Evolutionary conservation across 2,113 vertebrate genomes (phyloP).

Genomic region (Gallinago undulata): DNA sequence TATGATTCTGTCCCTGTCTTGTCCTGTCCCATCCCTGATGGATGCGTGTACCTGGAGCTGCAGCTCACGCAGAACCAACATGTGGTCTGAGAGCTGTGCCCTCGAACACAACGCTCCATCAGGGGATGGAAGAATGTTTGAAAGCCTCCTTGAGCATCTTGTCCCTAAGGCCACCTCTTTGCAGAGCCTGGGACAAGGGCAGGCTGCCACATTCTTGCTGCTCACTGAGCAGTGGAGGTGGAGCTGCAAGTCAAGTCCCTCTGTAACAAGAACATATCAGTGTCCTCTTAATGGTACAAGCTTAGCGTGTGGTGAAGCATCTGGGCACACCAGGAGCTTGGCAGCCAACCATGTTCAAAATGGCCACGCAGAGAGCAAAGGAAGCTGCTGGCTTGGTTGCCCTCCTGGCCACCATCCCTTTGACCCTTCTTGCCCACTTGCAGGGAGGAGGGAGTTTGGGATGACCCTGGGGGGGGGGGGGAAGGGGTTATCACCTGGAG

Average conservation of each 20-base stretch:
- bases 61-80: fast-evolving
- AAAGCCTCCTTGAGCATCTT: background rate
- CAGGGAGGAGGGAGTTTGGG: background rate
- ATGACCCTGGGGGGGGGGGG: background rate
- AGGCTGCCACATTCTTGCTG: background rate
- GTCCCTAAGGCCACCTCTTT: background rate
- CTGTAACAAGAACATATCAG: fast-evolving
- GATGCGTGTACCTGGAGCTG: background rate
- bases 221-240: fast-evolving
- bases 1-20: too few relatives aligned
- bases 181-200: background rate
- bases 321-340: background rate
- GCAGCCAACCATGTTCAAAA: background rate
- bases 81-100: fast-evolving
- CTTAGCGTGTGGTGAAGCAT: background rate
- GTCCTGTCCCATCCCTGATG: background rate
- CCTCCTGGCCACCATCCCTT: background rate
- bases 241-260: background rate
- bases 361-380: background rate
- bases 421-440: background rate
- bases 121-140: background rate
- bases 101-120: too few relatives aligned
- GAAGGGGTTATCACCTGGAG: too few relatives aligned
- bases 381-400: background rate
- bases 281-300: background rate